These are phyloP conservation scores for Cryptotermes secundus DNA, from an alignment of 1,140 invertebrate genomes.

Conservation along the genomic window DNA sequence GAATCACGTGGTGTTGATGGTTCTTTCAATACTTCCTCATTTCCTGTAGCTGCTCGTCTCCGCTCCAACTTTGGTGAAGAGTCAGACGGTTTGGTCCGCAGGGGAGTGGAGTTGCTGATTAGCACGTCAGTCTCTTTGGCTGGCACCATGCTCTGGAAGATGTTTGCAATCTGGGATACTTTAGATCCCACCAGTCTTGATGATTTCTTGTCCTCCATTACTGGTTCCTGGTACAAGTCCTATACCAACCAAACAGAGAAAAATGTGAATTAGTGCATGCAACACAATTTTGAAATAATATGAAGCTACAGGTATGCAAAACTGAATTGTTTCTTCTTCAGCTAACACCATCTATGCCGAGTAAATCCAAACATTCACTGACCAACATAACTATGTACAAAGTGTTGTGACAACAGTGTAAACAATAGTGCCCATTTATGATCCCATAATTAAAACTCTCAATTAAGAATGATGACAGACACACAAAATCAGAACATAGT, in stretches of 20 bases:
- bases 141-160: conserved; percentile 64
- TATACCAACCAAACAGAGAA: neutral
- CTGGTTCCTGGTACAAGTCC: conserved; percentile 40
- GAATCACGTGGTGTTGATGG: conserved; percentile 41
- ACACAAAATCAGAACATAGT: no score
- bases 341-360: neutral
- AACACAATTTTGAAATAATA: neutral
- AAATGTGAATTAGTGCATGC: neutral
- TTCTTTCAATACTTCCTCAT: conserved; percentile 32
- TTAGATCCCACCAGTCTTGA: conserved; percentile 68
- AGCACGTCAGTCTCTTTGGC: conserved; percentile 38
- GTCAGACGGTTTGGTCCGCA: conserved; percentile 26
- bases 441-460: no score
- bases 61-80: conserved; percentile 33
- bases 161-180: conserved; percentile 87
- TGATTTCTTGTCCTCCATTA: conserved; percentile 65
- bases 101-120: conserved; percentile 28
- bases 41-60: conserved; percentile 27
- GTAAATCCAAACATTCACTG: neutral
- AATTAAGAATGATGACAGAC: no score
- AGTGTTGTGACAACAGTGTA: no score
- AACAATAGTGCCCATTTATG: no score
- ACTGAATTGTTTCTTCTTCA: neutral
- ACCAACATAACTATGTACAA: no score
- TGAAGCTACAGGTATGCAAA: neutral